Evolutionary conservation across 2,113 vertebrate species (phyloP).

Genomic region (Gobiocypris rarus): DNA sequence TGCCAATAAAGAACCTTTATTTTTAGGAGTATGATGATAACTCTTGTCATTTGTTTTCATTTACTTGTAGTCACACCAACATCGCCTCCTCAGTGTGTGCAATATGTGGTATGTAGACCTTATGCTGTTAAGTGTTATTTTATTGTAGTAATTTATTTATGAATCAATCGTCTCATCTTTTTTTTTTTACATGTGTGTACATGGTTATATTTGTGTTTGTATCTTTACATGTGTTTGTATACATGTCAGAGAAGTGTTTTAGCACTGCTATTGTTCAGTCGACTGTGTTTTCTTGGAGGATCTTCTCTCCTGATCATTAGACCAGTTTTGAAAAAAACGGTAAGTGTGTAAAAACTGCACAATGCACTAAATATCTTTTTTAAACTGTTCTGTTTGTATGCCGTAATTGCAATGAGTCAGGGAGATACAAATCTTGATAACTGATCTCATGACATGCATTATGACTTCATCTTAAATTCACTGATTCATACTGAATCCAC

Average conservation of each 20-base stretch:
- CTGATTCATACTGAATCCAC: background rate
- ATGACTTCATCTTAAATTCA: background rate
- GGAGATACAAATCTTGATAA: background rate
- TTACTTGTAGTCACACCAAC: background rate
- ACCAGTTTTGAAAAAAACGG: background rate
- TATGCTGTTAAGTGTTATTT: background rate
- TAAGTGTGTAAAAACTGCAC: background rate
- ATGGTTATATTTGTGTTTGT: background rate
- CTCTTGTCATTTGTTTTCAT: background rate
- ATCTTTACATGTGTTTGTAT: background rate
- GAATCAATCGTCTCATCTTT: background rate
- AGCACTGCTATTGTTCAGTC: conserved; percentile 32
- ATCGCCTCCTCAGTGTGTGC: background rate
- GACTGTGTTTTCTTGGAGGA: background rate
- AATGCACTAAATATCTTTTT: background rate
- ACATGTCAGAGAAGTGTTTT: background rate
- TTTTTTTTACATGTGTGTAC: background rate
- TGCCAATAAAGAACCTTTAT: no score
- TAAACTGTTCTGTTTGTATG: background rate
- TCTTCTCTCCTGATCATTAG: background rate
- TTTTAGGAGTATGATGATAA: background rate
- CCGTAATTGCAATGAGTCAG: background rate
- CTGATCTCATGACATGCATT: background rate
- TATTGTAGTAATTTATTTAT: background rate
- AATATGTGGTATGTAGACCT: conserved; percentile 1